Conservation (phyloP, 2,797 vertebrate genomes). For the Spea hammondii region DNA sequence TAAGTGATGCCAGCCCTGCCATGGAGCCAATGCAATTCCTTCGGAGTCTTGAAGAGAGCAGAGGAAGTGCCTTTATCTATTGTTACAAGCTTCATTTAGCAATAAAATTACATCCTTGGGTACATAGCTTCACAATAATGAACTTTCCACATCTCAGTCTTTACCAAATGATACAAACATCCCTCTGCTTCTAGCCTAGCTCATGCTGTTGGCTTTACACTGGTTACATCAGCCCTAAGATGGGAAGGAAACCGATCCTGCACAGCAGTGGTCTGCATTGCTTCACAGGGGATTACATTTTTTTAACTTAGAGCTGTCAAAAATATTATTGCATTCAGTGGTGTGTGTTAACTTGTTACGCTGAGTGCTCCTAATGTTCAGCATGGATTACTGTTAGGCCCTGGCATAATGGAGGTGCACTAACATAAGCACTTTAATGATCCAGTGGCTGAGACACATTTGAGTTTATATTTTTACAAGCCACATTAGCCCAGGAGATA, state of each 20-base stretch:
- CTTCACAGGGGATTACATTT: slow-evolving; percentile 13
- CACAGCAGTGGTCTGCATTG: slow-evolving; percentile 16
- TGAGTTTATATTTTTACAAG: neutral
- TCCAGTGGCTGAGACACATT: neutral
- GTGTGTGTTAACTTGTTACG: slow-evolving; percentile 36
- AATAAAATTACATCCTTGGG: slow-evolving; percentile 46
- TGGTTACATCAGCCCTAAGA: slow-evolving; percentile 1
- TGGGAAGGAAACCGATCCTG: slow-evolving; percentile 13
- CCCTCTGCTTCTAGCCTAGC: slow-evolving; percentile 7
- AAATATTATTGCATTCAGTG: slow-evolving; percentile 34
- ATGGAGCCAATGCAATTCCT: neutral
- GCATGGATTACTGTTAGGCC: neutral
- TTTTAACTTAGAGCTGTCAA: slow-evolving; percentile 12
- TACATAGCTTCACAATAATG: slow-evolving; percentile 38
- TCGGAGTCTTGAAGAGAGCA: slow-evolving; percentile 32
- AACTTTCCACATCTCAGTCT: slow-evolving; percentile 29
- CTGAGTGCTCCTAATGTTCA: slow-evolving; percentile 14
- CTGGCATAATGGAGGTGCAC: neutral
- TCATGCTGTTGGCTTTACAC: slow-evolving; percentile 4
- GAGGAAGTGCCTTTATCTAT: slow-evolving; percentile 44
- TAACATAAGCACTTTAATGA: neutral
- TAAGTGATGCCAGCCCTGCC: too few relatives aligned
- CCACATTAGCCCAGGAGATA: neutral
- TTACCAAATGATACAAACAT: slow-evolving; percentile 16
- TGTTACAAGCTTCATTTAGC: slow-evolving; percentile 53